Conservation (phyloP, 2,113 vertebrate genomes). For the Chaetorhynchus papuensis region DNA sequence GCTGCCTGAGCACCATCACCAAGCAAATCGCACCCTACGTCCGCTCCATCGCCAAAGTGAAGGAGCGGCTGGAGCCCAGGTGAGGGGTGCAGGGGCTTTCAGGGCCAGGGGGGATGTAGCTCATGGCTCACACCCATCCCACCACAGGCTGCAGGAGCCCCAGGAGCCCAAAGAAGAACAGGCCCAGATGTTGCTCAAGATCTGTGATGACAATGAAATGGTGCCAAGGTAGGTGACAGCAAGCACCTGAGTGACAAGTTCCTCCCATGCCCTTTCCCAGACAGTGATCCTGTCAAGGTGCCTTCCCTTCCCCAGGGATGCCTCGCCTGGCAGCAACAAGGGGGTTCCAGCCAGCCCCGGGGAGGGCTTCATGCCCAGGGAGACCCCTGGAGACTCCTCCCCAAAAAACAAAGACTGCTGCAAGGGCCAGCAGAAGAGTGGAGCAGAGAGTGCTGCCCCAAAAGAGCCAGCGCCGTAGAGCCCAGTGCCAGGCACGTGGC, state of each 20-base stretch:
- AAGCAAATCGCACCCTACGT: conserved; percentile 90
- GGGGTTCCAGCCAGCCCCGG: neutral
- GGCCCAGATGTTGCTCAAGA: conserved; percentile 68
- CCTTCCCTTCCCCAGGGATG: conserved; percentile 50
- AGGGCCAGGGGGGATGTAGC: accelerated
- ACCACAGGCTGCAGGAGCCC: conserved; percentile 74
- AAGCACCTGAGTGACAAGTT: neutral
- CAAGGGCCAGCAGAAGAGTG: neutral
- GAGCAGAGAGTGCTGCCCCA: neutral
- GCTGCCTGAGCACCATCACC: conserved; percentile 85
- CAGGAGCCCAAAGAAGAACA: conserved; percentile 73
- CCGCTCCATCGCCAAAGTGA: conserved; percentile 91
- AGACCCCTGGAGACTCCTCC: conserved; percentile 23
- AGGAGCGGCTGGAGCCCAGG: conserved; percentile 92
- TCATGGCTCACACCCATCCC: accelerated
- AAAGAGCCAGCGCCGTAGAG: conserved; percentile 48
- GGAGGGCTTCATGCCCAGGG: neutral
- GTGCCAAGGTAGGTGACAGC: conserved; percentile 62
- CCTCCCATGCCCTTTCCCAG: accelerated
- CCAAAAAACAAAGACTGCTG: conserved; percentile 61
- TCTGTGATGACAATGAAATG: conserved; percentile 51
- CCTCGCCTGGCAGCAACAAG: neutral
- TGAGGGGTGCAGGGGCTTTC: neutral
- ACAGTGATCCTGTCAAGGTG: neutral
- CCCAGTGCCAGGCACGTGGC: accelerated